Percentiles rank a stretch among this genome's conserved stretches.
Evolutionary conservation across 2,888 invertebrate genomes (phyloP).

Genomic region (Physocephala rufipes): DNA sequence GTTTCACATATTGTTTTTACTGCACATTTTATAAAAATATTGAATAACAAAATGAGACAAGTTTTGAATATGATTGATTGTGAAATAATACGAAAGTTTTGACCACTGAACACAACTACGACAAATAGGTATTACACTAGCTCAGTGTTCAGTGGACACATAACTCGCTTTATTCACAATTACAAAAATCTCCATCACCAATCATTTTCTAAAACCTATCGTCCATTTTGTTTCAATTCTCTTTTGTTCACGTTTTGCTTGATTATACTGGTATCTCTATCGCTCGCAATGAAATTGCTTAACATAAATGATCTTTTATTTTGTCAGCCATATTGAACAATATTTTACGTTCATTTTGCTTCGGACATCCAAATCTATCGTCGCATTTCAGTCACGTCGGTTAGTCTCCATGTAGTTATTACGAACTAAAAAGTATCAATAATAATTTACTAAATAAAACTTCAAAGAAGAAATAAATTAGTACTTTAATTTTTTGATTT

Average conservation of each 20-base stretch:
- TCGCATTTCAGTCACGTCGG: constrained; percentile 40
- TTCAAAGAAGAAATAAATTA: constrained; percentile 21
- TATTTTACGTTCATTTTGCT: constrained; percentile 29
- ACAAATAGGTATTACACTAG: no score
- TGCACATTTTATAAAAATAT: no score
- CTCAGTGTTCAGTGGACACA: no score
- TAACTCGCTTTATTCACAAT: no score
- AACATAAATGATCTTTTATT: background rate
- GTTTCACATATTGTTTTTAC: background rate
- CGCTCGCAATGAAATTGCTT: background rate
- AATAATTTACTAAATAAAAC: background rate
- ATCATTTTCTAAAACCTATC: background rate
- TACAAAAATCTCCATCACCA: no score
- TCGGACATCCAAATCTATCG: constrained; percentile 44
- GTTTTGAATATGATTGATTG: constrained; percentile 10
- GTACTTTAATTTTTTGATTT: constrained; percentile 19
- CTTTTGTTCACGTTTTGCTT: constrained; percentile 9
- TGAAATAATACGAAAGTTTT: no score
- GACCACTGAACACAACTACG: no score
- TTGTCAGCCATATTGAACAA: constrained; percentile 41
- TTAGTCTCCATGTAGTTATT: constrained; percentile 36
- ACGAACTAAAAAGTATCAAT: constrained; percentile 30
- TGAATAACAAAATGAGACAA: background rate
- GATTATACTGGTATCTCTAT: background rate
- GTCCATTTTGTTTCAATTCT: constrained; percentile 16